Percentiles rank a stretch among this genome's conserved stretches.
phyloP scores from a whole-genome alignment of 1,140 invertebrate species.

The Aleiodes sp. region DNA sequence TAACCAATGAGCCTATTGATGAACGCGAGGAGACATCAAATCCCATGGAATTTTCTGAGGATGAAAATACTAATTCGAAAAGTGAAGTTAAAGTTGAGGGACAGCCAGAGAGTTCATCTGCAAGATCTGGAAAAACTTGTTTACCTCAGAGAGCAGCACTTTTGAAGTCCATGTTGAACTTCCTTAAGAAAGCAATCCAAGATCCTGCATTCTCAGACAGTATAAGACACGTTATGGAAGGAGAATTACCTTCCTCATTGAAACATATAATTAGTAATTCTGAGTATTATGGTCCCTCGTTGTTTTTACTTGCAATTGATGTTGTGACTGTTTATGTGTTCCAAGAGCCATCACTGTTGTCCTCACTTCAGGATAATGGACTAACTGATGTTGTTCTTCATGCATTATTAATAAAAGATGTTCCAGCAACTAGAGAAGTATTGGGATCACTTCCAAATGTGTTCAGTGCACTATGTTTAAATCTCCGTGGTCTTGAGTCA shows the following conservation, averaged over 20 bases:
- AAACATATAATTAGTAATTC: slow-evolving; percentile 93
- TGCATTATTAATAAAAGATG: slow-evolving; percentile 87
- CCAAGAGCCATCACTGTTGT: slow-evolving; percentile 89
- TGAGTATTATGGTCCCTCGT: slow-evolving; percentile 90
- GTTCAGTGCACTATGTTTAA: slow-evolving; percentile 90
- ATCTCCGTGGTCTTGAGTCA: slow-evolving; percentile 81
- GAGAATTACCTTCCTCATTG: slow-evolving; percentile 81
- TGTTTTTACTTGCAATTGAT: slow-evolving; percentile 90
- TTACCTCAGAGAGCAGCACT: slow-evolving; percentile 86
- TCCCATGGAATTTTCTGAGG: slow-evolving; percentile 62
- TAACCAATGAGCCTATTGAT: slow-evolving; percentile 44
- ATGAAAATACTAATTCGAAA: slow-evolving; percentile 54
- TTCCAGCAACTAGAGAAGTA: slow-evolving; percentile 89
- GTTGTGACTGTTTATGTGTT: slow-evolving; percentile 93
- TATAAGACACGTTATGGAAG: slow-evolving; percentile 92
- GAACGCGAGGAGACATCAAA: slow-evolving; percentile 56
- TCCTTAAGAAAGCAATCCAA: slow-evolving; percentile 88
- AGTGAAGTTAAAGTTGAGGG: slow-evolving; percentile 38
- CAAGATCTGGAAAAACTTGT: slow-evolving; percentile 70
- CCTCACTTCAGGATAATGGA: slow-evolving; percentile 87
- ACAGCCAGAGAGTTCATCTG: slow-evolving; percentile 45
- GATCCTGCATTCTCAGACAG: slow-evolving; percentile 84
- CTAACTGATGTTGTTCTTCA: slow-evolving; percentile 90
- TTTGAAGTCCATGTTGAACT: slow-evolving; percentile 90
- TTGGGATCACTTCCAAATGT: slow-evolving; percentile 90